Conservation (phyloP, 2,797 vertebrate species). For the Oryzias dopingdopingensis region DNA sequence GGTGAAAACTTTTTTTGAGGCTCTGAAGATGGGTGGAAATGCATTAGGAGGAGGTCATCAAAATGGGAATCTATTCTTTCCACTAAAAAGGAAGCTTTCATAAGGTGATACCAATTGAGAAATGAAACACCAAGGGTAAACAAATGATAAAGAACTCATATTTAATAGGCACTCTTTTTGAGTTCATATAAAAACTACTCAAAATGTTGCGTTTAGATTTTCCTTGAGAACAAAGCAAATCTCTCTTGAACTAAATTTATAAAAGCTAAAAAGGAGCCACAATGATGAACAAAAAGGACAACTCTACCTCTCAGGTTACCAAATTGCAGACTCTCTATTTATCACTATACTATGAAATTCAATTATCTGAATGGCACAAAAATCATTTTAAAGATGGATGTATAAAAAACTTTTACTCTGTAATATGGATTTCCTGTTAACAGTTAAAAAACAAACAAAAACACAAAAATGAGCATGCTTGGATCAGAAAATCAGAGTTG, state of each 20-base stretch:
- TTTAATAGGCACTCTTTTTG: slow-evolving; percentile 79
- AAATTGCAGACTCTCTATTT: slow-evolving; percentile 58
- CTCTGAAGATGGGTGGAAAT: slow-evolving; percentile 78
- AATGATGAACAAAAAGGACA: slow-evolving; percentile 69
- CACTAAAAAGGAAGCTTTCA: slow-evolving; percentile 81
- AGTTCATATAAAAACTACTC: slow-evolving; percentile 72
- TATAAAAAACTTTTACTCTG: slow-evolving; percentile 21
- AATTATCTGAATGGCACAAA: slow-evolving; percentile 27
- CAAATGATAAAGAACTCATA: slow-evolving; percentile 77
- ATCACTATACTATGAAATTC: slow-evolving; percentile 56
- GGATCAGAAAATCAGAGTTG: slow-evolving; percentile 4
- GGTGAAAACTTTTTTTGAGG: slow-evolving; percentile 83
- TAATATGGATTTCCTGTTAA: slow-evolving; percentile 13
- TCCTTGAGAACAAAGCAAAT: slow-evolving; percentile 68
- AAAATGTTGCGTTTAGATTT: slow-evolving; percentile 69
- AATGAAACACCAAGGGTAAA: slow-evolving; percentile 78
- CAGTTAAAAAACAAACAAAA: slow-evolving; percentile 13
- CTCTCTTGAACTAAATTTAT: slow-evolving; percentile 72
- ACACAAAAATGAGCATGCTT: neutral
- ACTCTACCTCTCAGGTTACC: slow-evolving; percentile 56
- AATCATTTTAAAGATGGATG: slow-evolving; percentile 36
- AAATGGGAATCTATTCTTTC: slow-evolving; percentile 78
- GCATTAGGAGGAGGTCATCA: slow-evolving; percentile 81
- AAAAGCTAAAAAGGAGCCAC: slow-evolving; percentile 58
- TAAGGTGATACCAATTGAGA: slow-evolving; percentile 80